phyloP scores from a whole-genome alignment of 53 echinoderm and acorn worm species.

The Hippasteria phrygiana region DNA sequence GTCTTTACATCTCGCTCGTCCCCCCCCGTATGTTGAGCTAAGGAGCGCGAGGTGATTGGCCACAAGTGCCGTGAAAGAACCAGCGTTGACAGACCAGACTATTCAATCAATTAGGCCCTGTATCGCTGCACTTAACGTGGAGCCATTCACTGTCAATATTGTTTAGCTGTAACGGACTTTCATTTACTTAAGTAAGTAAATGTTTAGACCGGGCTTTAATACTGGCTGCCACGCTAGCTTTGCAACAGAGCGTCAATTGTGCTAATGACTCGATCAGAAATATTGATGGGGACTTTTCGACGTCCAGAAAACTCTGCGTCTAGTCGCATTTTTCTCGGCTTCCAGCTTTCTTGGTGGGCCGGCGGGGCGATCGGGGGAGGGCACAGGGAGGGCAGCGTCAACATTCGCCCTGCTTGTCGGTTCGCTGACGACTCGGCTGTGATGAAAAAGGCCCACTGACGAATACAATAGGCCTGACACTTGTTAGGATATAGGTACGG shows the following conservation, averaged over 20 bases:
- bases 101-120: conserved; percentile 75
- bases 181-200: conserved; percentile 76
- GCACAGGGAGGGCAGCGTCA: conserved; percentile 33
- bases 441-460: not conserved
- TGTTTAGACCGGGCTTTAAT: conserved; percentile 62
- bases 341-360: not conserved
- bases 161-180: conserved; percentile 77
- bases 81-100: conserved; percentile 70
- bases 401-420: conserved; percentile 9
- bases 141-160: conserved; percentile 88
- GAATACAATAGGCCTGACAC: not conserved
- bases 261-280: conserved; percentile 62
- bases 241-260: conserved; percentile 65
- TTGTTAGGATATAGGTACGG: conserved; percentile 4
- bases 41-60: conserved; percentile 48
- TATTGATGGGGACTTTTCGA: conserved; percentile 20
- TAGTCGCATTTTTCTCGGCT: not conserved
- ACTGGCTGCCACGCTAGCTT: conserved; percentile 20
- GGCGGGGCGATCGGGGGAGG: not conserved
- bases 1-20: conserved; percentile 44
- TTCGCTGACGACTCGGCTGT: not conserved
- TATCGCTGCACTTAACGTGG: conserved; percentile 75
- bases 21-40: not conserved
- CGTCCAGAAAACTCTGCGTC: not conserved
- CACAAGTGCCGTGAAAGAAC: conserved; percentile 64